Base-by-base conservation (phyloP, 2,113 vertebrate species). In the Trinectes maculatus region DNA sequence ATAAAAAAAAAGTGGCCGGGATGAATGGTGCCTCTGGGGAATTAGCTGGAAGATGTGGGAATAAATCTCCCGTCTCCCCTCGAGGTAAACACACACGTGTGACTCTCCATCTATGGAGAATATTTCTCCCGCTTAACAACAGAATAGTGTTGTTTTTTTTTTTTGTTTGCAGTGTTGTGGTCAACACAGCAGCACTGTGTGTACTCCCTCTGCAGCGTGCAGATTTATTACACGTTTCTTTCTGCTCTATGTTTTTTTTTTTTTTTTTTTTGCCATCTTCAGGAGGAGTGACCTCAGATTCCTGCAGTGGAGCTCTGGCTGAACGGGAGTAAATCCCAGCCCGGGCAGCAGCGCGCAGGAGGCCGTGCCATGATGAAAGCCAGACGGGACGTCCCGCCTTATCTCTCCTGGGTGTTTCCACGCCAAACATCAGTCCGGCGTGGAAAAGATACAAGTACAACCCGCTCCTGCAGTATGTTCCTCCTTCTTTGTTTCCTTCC, bases 381-480 rank as follows among this genome's bases (percentile, higher is more conserved):
- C 91, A 92, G 90, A 89, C 87, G 51, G 69, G 82, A 86, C 83
- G 74, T 84, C 86, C 77, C 77, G 71, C 44, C 86, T 90, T 90
- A 92, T 93, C 92, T 77, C 60, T 82, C 39, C 73, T 71, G 85
- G 86, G 85, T 89, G 86, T 91, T 91, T 88, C 85, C 85, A 90
- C 68, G 83, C 65, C 62, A 89, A 88, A 89, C 67, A 83, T 71
- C 69, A 55, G 49, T 78, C 67, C 66, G 56, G 64, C 43, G 77
- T 79, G 85, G 55, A 75, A 69, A 75, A 80, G 77, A 85, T 58
- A 79, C 79, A 81, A 40, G 33, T 21, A 60, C 39, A 56, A 19
- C 37, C 31, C 51, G 43, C 53, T 77, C 48, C 73, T 69, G 40
- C 21, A 4, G 28, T 78, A 47, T 25, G 56, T 62, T 66, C 76